Base-by-base conservation (phyloP, 2,888 invertebrate genomes). In the Syrphus vitripennis region DNA sequence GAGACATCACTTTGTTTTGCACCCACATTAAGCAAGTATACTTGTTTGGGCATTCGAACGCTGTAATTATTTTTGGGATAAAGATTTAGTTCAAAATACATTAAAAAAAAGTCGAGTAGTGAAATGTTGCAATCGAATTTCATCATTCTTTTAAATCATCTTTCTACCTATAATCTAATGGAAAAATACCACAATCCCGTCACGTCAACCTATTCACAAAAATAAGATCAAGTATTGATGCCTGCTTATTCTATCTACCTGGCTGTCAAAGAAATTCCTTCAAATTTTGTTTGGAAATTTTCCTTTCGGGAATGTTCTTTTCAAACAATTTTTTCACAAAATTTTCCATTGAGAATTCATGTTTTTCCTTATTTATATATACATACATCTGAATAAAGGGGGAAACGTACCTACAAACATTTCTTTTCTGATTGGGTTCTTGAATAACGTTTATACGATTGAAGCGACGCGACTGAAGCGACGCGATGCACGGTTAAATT, bases 321-420 rank as follows among this genome's bases (percentile, higher is more conserved):
- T 21, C 21, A 21, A 6, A 7, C 2, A 14, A 42, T n/a, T 26
- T 10, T 21, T 10, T 19, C 48, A 55, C 37, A 57, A 65, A 82
- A 76, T 55, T 81, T 76, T 71, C 81, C 81, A 82, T 12, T 57
- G 12, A 7, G 10, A 31, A 53, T 57, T 57, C 9, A 19, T 70
- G 37, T 12, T n/a, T 31, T 4, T 37, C 53, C 16, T 31, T 34
- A 14, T 34, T 14, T 7, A 26, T 1, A 12, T 19, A 61, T n/a
- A n/a, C 9, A 24, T n/a, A 14, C 10, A 37, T 6, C 14, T 14
- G 12, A 10, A 34, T 53, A 16, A 3, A 31, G 31, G 29, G 16
- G 55, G 29, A 55, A 55, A 55, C 4, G 29, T 29, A n/a, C 7
- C 4, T n/a, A n/a, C 3, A 12, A 21, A 10, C 24, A 50, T 26